Conservation (phyloP, 2,797 vertebrate genomes). For the Oryzias dopingdopingensis region DNA sequence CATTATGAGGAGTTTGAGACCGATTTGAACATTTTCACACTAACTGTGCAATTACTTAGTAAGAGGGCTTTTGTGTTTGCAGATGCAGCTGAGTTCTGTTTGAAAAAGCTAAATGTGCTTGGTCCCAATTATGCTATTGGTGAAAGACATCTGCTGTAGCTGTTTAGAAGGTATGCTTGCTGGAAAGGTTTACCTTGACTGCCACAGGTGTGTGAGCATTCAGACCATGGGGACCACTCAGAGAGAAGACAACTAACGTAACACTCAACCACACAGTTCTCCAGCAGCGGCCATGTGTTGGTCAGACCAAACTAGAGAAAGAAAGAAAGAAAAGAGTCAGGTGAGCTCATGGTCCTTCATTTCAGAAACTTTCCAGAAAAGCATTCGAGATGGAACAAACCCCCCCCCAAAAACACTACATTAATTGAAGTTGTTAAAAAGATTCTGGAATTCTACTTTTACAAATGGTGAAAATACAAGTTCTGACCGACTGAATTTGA, state of each 20-base stretch:
- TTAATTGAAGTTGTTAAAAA: neutral
- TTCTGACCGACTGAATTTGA: too few relatives aligned
- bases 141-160: neutral
- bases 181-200: slow-evolving; percentile 77
- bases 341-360: slow-evolving; percentile 26
- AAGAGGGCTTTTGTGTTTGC: too few relatives aligned
- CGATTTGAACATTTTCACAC: too few relatives aligned
- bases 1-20: too few relatives aligned
- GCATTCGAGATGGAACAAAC: slow-evolving; percentile 2
- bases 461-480: too few relatives aligned
- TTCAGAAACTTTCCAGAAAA: slow-evolving; percentile 11
- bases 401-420: slow-evolving; percentile 11
- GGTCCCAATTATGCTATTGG: too few relatives aligned
- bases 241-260: slow-evolving; percentile 89
- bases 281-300: slow-evolving; percentile 74
- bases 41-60: too few relatives aligned
- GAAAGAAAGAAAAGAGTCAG: slow-evolving; percentile 15
- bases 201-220: slow-evolving; percentile 90
- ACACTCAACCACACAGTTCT: slow-evolving; percentile 84
- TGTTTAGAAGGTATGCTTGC: slow-evolving; percentile 3
- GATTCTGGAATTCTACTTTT: too few relatives aligned
- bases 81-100: too few relatives aligned
- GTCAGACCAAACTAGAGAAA: slow-evolving; percentile 77
- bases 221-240: slow-evolving; percentile 89
- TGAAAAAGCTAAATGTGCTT: too few relatives aligned